Evolutionary conservation across 2,888 invertebrate species (phyloP), one percentile per base, ranked within the genome.

Genomic region (Schrankia costaestrigalis): DNA sequence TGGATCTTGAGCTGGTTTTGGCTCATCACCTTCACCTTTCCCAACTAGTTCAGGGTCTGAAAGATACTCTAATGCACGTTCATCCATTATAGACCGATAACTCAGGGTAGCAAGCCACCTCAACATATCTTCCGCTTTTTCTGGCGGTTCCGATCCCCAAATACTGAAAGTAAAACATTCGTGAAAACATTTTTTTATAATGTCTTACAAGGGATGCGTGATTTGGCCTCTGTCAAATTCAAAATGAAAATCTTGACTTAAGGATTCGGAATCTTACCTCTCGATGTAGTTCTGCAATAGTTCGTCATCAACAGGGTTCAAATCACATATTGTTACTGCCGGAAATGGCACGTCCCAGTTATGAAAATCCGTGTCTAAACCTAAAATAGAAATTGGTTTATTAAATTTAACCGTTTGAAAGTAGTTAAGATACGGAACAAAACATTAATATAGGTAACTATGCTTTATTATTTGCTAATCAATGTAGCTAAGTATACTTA

Each of bases 321-420:
- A 54, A 31, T 87, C 81, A 56, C 94, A 94, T 30, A 94, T 77
- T 0, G 93, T 92, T 0, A 93, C 89, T 0, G 93, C 91, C 2
- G 94, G 94, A 73, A 94, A 94, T 2, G 92, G 90, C 0, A 94
- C 92, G 60, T 94, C 92, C 91, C 94, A 94, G 63, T 92, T 94
- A 64, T 94, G 94, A 63, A 94, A 94, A 75, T 94, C 94, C 0
- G 94, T 94, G 65, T 94, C 94, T 57, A 95, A 84, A 24, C 93
- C 93, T 72, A 81, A 11, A 27, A 26, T 11, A 19, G 13, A 14
- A 10, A n/a, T n/a, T n/a, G n/a, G n/a, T n/a, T n/a, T n/a, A n/a
- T n/a, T n/a, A n/a, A n/a, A n/a, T n/a, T n/a, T n/a, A n/a, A n/a
- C n/a, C n/a, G n/a, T n/a, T n/a, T n/a, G n/a, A n/a, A n/a, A n/a